Base-by-base conservation (phyloP, 2,113 vertebrate genomes). In the Ursus arctos region DNA sequence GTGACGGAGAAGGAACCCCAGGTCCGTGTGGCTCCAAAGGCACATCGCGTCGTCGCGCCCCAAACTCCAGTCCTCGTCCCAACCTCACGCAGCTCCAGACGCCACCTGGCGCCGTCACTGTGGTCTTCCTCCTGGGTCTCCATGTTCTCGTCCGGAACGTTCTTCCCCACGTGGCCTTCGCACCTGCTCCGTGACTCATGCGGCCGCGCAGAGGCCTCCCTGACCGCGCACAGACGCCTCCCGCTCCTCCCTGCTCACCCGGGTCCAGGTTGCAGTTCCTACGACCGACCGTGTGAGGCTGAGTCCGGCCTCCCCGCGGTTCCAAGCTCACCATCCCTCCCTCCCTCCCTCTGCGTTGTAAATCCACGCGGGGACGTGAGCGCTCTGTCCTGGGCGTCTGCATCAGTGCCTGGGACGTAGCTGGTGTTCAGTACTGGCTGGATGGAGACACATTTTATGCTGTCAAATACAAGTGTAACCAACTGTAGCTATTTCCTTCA, bases 321-420 rank as follows among this genome's bases (percentile, higher is more conserved):
- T 53, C 14, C 15, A 15, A 4, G 61, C 36, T 24, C 36, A 21
- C 19, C 71, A 74, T 9, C 22, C 11, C 0, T n/a, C 65, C 36
- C 61, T 63, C 36, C 71, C 33, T 69, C 67, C 24, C n/a, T 47
- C 36, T 7, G 3, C 28, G 36, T 12, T 40, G 7, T 28, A 26
- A 76, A 15, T 24, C 40, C 13, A 8, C 0, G 7, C 7, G 0
- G 40, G 24, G 40, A 40, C 71, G 0, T 0, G 2, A 26, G 13
- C 2, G 13, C 22, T 15, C 40, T 47, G 24, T 19, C 31, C 65
- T 31, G 16, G 65, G 33, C 16, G 7, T 22, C 72, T 8, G 72
- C 13, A 14, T 31, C 47, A 6, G 76, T 5, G 76, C 76, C 47
- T 79, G 76, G 47, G 15, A 19, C 3, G 11, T 31, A 53, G 80